Evolutionary conservation across 1,140 invertebrate genomes (phyloP).

Genomic region (Tetramorium simillimum): DNA sequence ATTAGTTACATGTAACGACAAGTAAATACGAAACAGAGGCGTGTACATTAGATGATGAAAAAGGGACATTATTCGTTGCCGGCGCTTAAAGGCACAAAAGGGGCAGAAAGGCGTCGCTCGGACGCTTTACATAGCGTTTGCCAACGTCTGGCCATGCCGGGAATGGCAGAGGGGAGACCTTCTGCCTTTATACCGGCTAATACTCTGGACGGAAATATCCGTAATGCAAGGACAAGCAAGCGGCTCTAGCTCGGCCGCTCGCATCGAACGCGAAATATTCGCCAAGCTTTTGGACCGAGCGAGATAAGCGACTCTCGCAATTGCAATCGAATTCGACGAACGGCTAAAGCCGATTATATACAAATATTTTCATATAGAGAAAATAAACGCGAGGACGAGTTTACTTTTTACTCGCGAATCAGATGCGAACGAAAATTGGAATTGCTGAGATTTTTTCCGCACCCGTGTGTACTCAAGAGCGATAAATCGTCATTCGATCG

Average conservation of each 20-base stretch:
- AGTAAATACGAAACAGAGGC: background rate
- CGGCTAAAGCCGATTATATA: background rate
- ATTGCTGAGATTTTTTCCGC: background rate
- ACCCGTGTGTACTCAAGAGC: background rate
- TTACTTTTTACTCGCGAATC: background rate
- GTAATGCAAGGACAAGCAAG: constrained; percentile 81
- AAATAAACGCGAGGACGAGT: constrained; percentile 14
- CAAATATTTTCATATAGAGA: background rate
- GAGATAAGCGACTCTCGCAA: constrained; percentile 31
- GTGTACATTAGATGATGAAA: constrained; percentile 48
- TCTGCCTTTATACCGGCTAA: constrained; percentile 80
- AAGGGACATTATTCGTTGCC: constrained; percentile 53
- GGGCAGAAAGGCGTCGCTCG: constrained; percentile 56
- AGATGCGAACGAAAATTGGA: too few relatives aligned
- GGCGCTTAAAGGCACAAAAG: constrained; percentile 74
- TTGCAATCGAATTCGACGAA: constrained; percentile 10
- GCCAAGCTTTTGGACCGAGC: constrained; percentile 38
- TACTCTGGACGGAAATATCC: constrained; percentile 83
- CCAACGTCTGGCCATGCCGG: constrained; percentile 81
- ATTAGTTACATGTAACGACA: background rate
- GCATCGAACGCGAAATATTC: constrained; percentile 54
- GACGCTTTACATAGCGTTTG: constrained; percentile 80
- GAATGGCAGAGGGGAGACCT: constrained; percentile 80
- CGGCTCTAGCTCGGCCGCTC: constrained; percentile 51
- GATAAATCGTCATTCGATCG: constrained; percentile 13